Conservation (phyloP, 2,888 invertebrate species). For the Sarcophaga subvicina region DNA sequence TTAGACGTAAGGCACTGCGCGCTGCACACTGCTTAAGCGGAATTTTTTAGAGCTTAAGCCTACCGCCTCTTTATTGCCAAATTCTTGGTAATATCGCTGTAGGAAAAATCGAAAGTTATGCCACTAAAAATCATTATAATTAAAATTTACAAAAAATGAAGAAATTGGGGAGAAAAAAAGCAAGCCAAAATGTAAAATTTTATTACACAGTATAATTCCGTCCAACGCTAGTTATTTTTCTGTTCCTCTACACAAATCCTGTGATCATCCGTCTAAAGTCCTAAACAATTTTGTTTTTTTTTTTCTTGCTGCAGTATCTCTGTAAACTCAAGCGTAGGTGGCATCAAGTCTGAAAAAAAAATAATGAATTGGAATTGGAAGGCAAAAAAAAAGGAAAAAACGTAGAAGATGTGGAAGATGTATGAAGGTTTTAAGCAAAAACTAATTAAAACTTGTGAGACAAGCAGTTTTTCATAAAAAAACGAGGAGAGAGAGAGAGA, state of each 20-base stretch:
- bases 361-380: not conserved
- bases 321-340: constrained; percentile 52
- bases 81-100: too few relatives aligned
- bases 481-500: not conserved
- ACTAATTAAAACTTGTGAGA: constrained; percentile 82
- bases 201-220: not conserved
- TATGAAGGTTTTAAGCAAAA: constrained; percentile 79
- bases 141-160: too few relatives aligned
- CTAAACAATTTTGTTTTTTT: constrained; percentile 12
- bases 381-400: not conserved
- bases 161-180: too few relatives aligned
- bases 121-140: too few relatives aligned
- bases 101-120: too few relatives aligned
- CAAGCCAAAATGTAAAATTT: not conserved
- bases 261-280: constrained; percentile 44
- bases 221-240: constrained; percentile 5
- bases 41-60: too few relatives aligned
- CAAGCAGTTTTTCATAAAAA: constrained; percentile 75
- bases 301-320: constrained; percentile 1
- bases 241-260: constrained; percentile 29
- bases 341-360: constrained; percentile 19
- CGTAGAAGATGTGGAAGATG: constrained; percentile 34
- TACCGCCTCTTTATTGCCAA: too few relatives aligned
- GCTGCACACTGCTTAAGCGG: too few relatives aligned
- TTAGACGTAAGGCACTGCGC: too few relatives aligned